Evolutionary conservation across 92 coral and sea anemone genomes (phyloP).

Genomic region (Actinostola sp.): DNA sequence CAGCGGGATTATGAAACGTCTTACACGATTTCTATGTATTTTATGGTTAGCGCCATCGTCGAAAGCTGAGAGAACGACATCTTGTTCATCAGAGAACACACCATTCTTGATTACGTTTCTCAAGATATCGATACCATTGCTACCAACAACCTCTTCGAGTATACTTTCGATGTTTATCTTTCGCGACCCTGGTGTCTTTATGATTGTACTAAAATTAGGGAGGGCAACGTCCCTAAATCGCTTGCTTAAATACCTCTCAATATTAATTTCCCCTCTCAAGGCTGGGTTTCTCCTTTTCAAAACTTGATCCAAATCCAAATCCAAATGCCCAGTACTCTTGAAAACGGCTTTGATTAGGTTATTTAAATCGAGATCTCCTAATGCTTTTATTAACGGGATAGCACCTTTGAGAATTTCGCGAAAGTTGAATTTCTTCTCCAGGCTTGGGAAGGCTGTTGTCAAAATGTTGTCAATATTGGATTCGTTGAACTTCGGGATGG

Average conservation of each 20-base stretch:
- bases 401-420: slow-evolving; percentile 15
- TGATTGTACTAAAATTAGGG: slow-evolving; percentile 1
- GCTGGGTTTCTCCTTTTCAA: slow-evolving; percentile 23
- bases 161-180: not conserved
- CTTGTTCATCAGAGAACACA: not conserved
- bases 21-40: not conserved
- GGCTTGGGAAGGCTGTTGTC: slow-evolving; percentile 7
- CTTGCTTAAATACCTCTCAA: slow-evolving; percentile 2
- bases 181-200: not conserved
- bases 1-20: not conserved
- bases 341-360: slow-evolving; percentile 7
- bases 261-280: slow-evolving; percentile 18
- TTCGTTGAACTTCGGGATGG: not conserved
- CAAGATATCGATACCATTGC: slow-evolving; percentile 5
- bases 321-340: not conserved
- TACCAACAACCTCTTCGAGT: not conserved
- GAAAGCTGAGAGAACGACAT: not conserved
- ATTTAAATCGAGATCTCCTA: slow-evolving; percentile 11
- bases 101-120: not conserved
- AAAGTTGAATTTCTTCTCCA: not conserved
- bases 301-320: slow-evolving; percentile 18
- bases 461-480: slow-evolving; percentile 12
- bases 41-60: not conserved
- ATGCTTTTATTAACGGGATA: slow-evolving; percentile 6
- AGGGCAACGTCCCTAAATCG: not conserved